phyloP scores from a whole-genome alignment of 2,797 vertebrate genomes.

The Parambassis ranga region DNA sequence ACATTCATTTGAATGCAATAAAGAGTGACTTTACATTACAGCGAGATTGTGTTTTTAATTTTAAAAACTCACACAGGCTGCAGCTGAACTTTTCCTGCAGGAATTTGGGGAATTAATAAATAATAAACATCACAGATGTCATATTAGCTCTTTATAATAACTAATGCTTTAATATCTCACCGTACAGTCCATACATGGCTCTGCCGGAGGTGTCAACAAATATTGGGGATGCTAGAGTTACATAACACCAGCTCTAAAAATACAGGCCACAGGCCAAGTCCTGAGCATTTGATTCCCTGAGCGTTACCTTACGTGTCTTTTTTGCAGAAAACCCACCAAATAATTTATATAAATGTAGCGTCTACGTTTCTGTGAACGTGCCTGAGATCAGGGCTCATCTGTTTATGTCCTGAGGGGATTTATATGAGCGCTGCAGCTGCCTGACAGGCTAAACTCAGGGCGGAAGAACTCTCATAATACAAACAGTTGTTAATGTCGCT shows the following conservation, averaged over 20 bases:
- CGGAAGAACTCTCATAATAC: rapidly evolving
- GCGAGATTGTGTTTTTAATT: neutral
- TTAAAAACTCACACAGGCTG: neutral
- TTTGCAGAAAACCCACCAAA: neutral
- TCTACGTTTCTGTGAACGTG: neutral
- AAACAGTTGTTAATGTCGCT: too few relatives aligned
- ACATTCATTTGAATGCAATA: neutral
- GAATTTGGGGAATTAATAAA: too few relatives aligned
- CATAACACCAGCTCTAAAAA: constrained; percentile 13
- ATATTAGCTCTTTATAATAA: too few relatives aligned
- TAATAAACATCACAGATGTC: too few relatives aligned
- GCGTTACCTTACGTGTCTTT: rapidly evolving
- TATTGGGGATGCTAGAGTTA: neutral
- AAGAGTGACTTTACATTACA: neutral
- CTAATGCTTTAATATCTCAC: too few relatives aligned
- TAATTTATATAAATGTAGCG: neutral
- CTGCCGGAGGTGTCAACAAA: neutral
- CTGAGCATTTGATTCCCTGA: neutral
- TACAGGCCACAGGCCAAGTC: neutral
- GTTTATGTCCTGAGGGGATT: neutral
- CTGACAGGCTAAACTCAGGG: neutral
- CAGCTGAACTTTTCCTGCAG: too few relatives aligned
- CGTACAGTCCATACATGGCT: neutral
- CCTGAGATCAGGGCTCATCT: neutral
- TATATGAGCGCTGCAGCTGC: neutral